Percentiles rank a stretch among this genome's conserved stretches.
These are phyloP conservation scores for Hybognathus amarus DNA, from an alignment of 2,797 vertebrate species.

Conservation along the genomic window DNA sequence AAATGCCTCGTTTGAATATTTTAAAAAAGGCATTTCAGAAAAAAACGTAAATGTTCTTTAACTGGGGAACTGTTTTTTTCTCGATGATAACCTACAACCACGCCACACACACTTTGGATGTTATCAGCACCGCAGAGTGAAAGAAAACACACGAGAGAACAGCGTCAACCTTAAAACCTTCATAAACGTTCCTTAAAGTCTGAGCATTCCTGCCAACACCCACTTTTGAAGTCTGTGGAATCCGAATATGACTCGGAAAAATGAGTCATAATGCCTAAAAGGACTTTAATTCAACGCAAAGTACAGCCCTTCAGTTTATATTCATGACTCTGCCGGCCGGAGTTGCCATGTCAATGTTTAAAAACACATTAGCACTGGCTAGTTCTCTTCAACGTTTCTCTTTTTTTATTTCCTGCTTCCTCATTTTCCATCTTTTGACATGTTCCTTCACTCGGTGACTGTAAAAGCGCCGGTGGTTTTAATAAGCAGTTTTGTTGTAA, in stretches of 20 bases:
- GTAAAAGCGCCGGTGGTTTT: not conserved
- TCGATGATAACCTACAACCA: too few species aligned
- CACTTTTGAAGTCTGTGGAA: not conserved
- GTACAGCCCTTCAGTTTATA: not conserved
- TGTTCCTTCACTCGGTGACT: not conserved
- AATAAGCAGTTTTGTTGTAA: not conserved
- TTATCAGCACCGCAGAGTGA: not conserved
- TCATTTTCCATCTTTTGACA: slow-evolving; percentile 6
- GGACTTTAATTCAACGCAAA: not conserved
- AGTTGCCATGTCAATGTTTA: not conserved
- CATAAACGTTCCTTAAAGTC: not conserved
- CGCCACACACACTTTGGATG: not conserved
- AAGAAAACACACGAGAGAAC: not conserved
- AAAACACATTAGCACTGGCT: not conserved
- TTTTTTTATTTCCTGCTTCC: slow-evolving; percentile 4
- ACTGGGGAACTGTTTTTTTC: too few species aligned
- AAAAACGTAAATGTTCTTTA: too few species aligned
- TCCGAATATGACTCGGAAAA: not conserved
- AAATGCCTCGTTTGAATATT: too few species aligned
- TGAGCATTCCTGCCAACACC: not conserved
- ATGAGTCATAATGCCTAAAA: slow-evolving; percentile 5
- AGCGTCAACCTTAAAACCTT: not conserved
- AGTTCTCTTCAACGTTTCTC: not conserved
- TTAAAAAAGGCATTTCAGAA: too few species aligned
- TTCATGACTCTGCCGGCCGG: not conserved